A percentile compares a stretch with the other conserved stretches of the same genome.
These are phyloP conservation scores for Dioctria linearis DNA, from an alignment of 2,888 invertebrate genomes.

Conservation along the genomic window DNA sequence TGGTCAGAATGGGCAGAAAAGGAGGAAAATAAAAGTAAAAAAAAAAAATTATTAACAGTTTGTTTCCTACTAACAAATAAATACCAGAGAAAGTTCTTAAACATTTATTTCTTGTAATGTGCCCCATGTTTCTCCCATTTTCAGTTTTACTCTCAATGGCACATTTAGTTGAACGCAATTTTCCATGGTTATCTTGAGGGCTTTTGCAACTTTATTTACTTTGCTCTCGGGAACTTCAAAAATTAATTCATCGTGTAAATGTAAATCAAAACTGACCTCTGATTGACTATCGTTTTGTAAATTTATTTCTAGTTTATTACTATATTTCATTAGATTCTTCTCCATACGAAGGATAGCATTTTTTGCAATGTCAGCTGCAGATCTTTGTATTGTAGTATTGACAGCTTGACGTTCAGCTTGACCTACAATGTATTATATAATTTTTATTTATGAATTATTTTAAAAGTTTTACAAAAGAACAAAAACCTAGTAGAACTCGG, in stretches of 20 bases:
- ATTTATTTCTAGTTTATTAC: slow-evolving; percentile 53
- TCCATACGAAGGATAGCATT: slow-evolving; percentile 89
- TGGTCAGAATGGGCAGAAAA: slow-evolving; percentile 70
- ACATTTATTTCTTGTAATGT: slow-evolving; percentile 64
- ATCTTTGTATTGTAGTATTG: slow-evolving; percentile 96
- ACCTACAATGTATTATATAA: slow-evolving; percentile 71
- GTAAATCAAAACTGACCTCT: slow-evolving; percentile 82
- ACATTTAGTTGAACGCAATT: slow-evolving; percentile 80
- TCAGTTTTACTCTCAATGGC: slow-evolving; percentile 90
- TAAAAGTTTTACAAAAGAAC: too few species aligned
- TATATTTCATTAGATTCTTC: slow-evolving; percentile 71
- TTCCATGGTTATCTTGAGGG: slow-evolving; percentile 87
- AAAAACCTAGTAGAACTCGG: too few species aligned
- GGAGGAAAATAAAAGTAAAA: slow-evolving; percentile 58
- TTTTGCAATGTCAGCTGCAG: slow-evolving; percentile 96
- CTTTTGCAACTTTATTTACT: slow-evolving; percentile 74
- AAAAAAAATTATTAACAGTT: not conserved
- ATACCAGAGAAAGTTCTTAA: slow-evolving; percentile 12
- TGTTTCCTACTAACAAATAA: slow-evolving; percentile 20
- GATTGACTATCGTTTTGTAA: slow-evolving; percentile 56
- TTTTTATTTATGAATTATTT: not conserved
- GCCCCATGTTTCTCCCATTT: slow-evolving; percentile 88
- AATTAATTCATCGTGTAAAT: slow-evolving; percentile 96
- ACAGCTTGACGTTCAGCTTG: slow-evolving; percentile 97
- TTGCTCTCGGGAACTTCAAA: slow-evolving; percentile 84